Conservation (phyloP, 2,113 vertebrate species). For the Eulacestoma nigropectus region DNA sequence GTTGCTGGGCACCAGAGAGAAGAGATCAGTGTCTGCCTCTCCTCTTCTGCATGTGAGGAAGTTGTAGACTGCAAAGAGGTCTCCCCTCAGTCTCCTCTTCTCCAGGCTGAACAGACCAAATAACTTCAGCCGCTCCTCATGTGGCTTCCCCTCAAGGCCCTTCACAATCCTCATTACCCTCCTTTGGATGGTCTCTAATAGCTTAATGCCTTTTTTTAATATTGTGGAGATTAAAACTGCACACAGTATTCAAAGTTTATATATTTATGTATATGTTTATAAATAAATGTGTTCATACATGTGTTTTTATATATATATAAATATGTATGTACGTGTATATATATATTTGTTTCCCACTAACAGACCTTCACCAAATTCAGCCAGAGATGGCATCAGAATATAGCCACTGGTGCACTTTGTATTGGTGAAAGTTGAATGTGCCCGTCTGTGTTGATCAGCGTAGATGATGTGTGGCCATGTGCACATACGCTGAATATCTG, state of each 20-base stretch:
- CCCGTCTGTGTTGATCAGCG: not conserved
- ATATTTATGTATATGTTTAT: not conserved
- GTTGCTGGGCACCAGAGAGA: not conserved
- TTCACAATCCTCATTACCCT: not conserved
- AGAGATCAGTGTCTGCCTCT: not conserved
- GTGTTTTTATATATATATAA: not conserved
- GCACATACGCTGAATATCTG: not conserved
- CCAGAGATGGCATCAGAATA: not conserved
- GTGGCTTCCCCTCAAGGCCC: not conserved
- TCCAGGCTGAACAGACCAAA: not conserved
- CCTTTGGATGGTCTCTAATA: not conserved
- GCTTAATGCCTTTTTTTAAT: not conserved
- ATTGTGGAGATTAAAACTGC: not conserved
- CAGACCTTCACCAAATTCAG: not conserved
- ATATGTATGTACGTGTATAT: accelerated
- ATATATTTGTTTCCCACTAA: not conserved
- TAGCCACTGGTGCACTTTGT: too few relatives aligned
- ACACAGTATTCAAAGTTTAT: not conserved
- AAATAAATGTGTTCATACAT: not conserved
- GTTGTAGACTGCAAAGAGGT: not conserved
- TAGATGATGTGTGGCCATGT: not conserved
- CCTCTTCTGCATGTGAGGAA: not conserved
- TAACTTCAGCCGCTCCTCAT: accelerated
- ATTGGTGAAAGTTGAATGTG: not conserved
- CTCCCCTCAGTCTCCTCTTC: not conserved